Evolutionary conservation across 1,140 invertebrate species (phyloP), one percentile per base, ranked within the genome.

Genomic region (Cylas formicarius): DNA sequence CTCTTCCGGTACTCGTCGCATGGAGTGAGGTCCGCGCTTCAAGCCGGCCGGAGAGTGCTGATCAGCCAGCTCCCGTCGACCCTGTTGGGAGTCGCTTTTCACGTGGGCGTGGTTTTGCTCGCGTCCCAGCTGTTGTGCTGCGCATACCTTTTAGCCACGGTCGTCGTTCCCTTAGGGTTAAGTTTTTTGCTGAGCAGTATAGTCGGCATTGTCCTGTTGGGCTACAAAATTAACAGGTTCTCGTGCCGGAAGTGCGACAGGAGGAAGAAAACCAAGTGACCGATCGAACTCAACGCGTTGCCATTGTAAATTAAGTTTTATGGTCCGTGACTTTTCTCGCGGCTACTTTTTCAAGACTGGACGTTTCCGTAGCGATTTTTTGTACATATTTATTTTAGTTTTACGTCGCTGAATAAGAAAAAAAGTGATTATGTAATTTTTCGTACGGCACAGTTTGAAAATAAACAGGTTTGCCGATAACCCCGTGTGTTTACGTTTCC

Each of bases 111-210:
- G 13, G 18, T 46, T 22, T 10, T 42, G 13, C 32, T 53, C 22
- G 38, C 35, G n/a, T 21, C 33, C 1, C 42, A 53, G 31, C 7
- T 53, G 27, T 23, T 18, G 22, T 14, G 42, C 27, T 53, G 51
- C 23, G 17, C 23, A 8, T 42, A 29, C 21, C 19, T 32, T 35
- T 32, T 53, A 26, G 23, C 23, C 21, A 43, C 33, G 22, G 17
- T 16, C 20, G 9, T 27, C 4, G 37, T 53, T 26, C 51, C 51
- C 28, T 9, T 34, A 36, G 51, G 51, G 13, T 43, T 53, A 26
- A 20, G 18, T 18, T 53, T 53, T 35, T 29, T 53, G 19, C n/a
- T 53, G 9, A 28, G 39, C 0, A 16, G 27, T 19, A 8, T 28
- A 11, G 24, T 28, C 4, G 38, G 17, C 20, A 45, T 50, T 33